Percentiles rank a stretch among this genome's conserved stretches.
These are phyloP conservation scores for Ceriagrion tenellum DNA, from an alignment of 2,888 invertebrate species.

Conservation along the genomic window DNA sequence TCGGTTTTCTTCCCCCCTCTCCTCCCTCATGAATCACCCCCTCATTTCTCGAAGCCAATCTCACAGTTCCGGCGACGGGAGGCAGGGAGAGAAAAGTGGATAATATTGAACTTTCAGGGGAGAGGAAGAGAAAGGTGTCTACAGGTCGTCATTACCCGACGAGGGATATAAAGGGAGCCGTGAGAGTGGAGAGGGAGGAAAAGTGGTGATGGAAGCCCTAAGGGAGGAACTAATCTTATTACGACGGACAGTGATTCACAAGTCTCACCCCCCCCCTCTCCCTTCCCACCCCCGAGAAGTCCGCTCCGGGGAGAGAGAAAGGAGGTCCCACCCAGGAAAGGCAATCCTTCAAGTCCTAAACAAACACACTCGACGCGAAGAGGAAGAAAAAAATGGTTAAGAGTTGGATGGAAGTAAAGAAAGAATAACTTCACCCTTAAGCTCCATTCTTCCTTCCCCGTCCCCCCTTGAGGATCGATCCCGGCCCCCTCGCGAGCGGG, in stretches of 20 bases:
- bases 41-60: not conserved
- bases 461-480: slow-evolving; percentile 17
- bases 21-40: too few relatives aligned
- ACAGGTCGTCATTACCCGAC: slow-evolving; percentile 25
- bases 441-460: not conserved
- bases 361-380: not conserved
- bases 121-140: not conserved
- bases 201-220: not conserved
- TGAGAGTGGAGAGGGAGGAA: not conserved
- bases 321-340: not conserved
- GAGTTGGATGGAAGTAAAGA: not conserved
- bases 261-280: not conserved
- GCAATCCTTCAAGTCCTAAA: slow-evolving; percentile 18
- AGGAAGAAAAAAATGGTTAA: not conserved
- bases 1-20: too few relatives aligned
- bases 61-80: not conserved
- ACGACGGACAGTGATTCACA: slow-evolving; percentile 31
- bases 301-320: not conserved
- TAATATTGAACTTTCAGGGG: not conserved
- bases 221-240: slow-evolving; percentile 20
- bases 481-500: not conserved
- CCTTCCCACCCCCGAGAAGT: not conserved
- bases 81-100: not conserved
- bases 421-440: not conserved
- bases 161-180: not conserved